A percentile compares a stretch with the other conserved stretches of the same genome.
Conservation (phyloP, 92 coral and sea anemone species). For the Nematostella vectensis region DNA sequence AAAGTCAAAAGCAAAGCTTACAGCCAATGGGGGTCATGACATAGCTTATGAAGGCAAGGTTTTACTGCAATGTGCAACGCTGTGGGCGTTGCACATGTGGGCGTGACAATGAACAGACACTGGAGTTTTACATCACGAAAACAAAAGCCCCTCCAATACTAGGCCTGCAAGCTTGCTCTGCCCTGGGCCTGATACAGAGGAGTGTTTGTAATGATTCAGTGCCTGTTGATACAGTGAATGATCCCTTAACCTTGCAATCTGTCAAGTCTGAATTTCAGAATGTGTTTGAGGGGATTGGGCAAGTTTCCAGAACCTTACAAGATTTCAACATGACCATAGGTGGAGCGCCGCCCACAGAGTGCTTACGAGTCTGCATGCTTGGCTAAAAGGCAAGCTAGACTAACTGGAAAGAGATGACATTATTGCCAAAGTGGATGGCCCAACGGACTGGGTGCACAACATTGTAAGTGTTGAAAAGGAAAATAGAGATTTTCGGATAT, state of each 20-base stretch:
- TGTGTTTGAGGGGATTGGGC: conserved; percentile 17
- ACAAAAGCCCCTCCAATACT: conserved; percentile 17
- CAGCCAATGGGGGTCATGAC: conserved; percentile 8
- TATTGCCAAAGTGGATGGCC: conserved; percentile 13
- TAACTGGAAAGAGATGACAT: conserved; percentile 12
- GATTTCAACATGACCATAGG: conserved; percentile 2
- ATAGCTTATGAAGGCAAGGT: conserved; percentile 7
- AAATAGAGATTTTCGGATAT: conserved; percentile 4
- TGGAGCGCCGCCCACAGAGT: conserved; percentile 15
- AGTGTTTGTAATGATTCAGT: too few relatives aligned
- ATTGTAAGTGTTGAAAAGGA: conserved; percentile 6
- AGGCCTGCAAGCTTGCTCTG: too few relatives aligned
- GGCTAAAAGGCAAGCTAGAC: conserved; percentile 9
- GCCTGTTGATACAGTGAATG: too few relatives aligned
- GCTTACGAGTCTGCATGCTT: conserved; percentile 6
- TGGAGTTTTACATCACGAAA: conserved; percentile 1
- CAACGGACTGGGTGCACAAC: conserved; percentile 13
- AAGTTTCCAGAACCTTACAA: conserved; percentile 6
- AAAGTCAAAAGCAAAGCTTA: neutral
- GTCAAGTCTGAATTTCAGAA: conserved; percentile 9
- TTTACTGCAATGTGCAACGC: neutral
- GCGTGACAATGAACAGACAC: neutral
- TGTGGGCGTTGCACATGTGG: neutral
- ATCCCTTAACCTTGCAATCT: conserved; percentile 11
- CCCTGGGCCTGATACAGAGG: too few relatives aligned